Conservation (phyloP, 2,113 vertebrate species). For the Columba livia region DNA sequence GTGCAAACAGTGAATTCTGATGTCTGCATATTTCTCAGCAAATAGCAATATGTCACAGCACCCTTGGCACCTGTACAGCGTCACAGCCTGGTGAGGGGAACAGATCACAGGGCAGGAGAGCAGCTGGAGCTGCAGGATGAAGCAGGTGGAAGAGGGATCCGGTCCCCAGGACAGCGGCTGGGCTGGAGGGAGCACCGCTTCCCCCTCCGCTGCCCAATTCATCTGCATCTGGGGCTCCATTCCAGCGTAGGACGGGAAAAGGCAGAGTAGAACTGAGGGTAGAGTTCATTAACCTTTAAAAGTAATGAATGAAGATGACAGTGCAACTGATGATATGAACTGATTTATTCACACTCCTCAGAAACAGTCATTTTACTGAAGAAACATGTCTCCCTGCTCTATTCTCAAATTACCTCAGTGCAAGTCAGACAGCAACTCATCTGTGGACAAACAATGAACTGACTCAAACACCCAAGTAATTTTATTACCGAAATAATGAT, state of each 20-base stretch:
- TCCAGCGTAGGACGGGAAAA: background rate
- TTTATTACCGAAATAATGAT: background rate
- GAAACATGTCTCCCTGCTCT: background rate
- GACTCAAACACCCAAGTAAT: background rate
- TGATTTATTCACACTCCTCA: background rate
- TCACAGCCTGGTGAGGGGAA: background rate
- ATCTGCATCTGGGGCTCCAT: background rate
- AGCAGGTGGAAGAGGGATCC: background rate
- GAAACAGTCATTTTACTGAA: background rate
- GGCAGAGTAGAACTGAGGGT: background rate
- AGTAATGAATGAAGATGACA: background rate
- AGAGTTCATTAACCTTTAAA: constrained; percentile 43
- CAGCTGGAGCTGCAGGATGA: background rate
- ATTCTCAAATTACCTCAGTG: background rate
- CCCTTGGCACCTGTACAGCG: background rate
- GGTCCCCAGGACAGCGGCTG: background rate
- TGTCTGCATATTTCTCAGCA: background rate
- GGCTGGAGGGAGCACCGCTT: background rate
- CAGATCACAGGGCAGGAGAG: background rate
- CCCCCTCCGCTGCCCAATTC: background rate
- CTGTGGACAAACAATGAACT: background rate
- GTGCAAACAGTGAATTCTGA: background rate
- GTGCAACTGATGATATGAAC: background rate
- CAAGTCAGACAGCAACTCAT: background rate
- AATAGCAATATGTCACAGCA: background rate